Evolutionary conservation across 2,888 invertebrate species (phyloP).

Genomic region (Tetranychus truncatus): DNA sequence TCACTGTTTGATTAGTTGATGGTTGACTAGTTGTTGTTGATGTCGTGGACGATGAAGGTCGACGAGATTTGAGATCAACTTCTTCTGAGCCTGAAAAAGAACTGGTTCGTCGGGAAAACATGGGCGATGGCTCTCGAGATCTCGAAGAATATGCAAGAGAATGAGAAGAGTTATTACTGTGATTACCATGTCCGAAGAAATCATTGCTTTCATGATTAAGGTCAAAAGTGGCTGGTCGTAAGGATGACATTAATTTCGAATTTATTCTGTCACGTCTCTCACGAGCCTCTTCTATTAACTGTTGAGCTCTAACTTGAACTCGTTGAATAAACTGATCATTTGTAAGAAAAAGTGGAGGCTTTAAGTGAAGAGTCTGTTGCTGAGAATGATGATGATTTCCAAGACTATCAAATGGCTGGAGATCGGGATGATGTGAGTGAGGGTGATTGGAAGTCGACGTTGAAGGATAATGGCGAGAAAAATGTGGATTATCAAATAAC

Average conservation of each 20-base stretch:
- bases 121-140: neutral
- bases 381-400: neutral
- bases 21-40: neutral
- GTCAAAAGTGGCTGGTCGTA: neutral
- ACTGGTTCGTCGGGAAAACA: neutral
- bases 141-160: neutral
- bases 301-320: slow-evolving; percentile 13
- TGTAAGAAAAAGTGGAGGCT: slow-evolving; percentile 6
- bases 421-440: neutral
- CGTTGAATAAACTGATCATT: slow-evolving; percentile 15
- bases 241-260: neutral
- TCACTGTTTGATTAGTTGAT: neutral
- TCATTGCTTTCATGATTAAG: neutral
- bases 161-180: neutral
- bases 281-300: slow-evolving; percentile 13
- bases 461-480: neutral
- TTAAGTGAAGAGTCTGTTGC: neutral
- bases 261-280: neutral
- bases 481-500: neutral
- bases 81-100: neutral
- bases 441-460: neutral
- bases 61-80: neutral
- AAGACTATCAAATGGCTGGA: neutral
- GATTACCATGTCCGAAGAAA: neutral
- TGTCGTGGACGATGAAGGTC: neutral